Evolutionary conservation across 35 echinoderm and acorn worm species (phyloP), one percentile per base, ranked within the genome.

Genomic region (Apostichopus parvimensis): DNA sequence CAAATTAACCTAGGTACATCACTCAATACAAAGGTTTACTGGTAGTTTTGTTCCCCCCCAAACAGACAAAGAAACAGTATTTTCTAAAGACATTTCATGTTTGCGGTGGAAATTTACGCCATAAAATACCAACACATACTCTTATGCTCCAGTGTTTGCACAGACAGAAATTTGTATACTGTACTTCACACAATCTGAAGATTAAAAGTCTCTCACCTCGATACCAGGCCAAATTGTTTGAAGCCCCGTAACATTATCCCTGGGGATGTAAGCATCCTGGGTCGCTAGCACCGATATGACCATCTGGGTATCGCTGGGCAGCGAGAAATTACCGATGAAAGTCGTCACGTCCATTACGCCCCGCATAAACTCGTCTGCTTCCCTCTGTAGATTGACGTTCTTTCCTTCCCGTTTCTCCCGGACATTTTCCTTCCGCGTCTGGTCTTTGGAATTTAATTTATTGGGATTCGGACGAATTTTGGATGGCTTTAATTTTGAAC

Each of bases 341-440:
- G 96, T 98, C 10, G 92, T 77, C 23, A 87, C 92, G 86, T 98
- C 96, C 96, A 98, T 98, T 53, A 98, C 96, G 4, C 96, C 96
- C 66, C 91, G 54, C 96, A 98, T 98, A 45, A 98, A 98, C 24
- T 98, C 78, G 68, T 92, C 14, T 1, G 96, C 94, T 34, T 98
- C 96, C 45, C 77, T 70, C 53, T 85, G 80, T 56, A 98, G 53
- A 22, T 92, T 68, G 17, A 91, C 61, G 9, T 88, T 12, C 18
- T 72, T 64, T 64, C 18, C 57, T 3, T 88, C 64, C 52, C 45
- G 22, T 5, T 52, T 72, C 17, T 65, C n/a, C 23, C 60, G 8
- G 80, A 83, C 3, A 6, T 26, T 20, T 7, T 68, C 55, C 6
- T 9, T 5, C 59, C 45, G 8, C n/a, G 17, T 84, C 6, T 23